These are phyloP conservation scores for Gisinianus flammeolus DNA, from an alignment of 2,888 invertebrate species.

Conservation along the genomic window DNA sequence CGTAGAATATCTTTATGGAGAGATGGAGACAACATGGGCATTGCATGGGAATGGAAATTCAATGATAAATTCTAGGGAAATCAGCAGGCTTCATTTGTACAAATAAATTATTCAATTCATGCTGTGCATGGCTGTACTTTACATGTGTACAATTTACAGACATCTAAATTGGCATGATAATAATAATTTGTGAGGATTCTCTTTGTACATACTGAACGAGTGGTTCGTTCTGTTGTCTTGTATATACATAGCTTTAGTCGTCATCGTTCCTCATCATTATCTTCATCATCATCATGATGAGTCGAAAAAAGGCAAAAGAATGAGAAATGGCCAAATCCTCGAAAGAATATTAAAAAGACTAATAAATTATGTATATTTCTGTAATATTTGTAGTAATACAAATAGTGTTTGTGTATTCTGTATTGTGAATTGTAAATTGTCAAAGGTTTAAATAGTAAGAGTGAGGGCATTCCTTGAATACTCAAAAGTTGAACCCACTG, in stretches of 20 bases:
- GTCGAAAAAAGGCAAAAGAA: neutral
- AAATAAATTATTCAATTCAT: constrained; percentile 21
- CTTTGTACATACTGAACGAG: neutral
- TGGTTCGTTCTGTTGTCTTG: neutral
- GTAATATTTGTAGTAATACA: constrained; percentile 4
- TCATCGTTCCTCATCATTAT: neutral
- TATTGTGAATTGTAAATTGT: too few relatives aligned
- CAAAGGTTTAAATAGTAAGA: too few relatives aligned
- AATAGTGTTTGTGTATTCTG: too few relatives aligned
- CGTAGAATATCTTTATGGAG: too few relatives aligned
- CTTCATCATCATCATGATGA: neutral
- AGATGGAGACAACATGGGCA: too few relatives aligned
- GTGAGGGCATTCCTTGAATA: too few relatives aligned
- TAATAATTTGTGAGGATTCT: neutral
- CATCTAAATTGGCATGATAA: too few relatives aligned
- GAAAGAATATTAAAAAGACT: constrained; percentile 17
- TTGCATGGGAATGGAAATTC: too few relatives aligned
- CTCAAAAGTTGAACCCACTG: too few relatives aligned
- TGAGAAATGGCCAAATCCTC: constrained; percentile 11
- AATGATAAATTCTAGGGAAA: constrained; percentile 20
- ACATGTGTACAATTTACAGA: neutral
- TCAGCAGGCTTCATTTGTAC: constrained; percentile 12
- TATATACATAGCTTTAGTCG: neutral
- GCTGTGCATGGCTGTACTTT: neutral
- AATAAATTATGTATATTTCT: constrained; percentile 17